Evolutionary conservation across 2,113 vertebrate species (phyloP), one percentile per base, ranked within the genome.

Genomic region (Dicaeum eximium): DNA sequence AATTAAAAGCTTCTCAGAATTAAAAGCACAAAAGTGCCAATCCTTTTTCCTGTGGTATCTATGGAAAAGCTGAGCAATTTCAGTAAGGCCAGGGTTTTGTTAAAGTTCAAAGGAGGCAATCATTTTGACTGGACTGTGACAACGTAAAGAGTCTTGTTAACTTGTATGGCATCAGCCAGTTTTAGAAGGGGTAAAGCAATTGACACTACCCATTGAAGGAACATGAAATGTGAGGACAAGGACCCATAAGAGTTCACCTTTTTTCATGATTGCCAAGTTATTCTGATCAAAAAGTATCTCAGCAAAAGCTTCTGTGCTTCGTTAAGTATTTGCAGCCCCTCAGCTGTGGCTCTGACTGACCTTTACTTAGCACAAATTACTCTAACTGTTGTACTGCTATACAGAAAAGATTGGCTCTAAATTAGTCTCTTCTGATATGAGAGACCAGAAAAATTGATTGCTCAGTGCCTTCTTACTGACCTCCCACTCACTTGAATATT

Each of bases 61-160:
- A 21, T 47, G n/a, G 47, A 56, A 93, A 88, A 91, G n/a, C 27
- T 48, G 72, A 82, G 74, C 78, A 87, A 87, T 94, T 87, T 90
- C 78, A 69, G 45, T 35, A 44, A 79, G 61, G 65, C 57, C 57
- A 91, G 53, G 61, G 21, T 53, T 86, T 71, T 87, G 38, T 37
- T 45, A 81, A 64, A 40, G 91, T 94, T 96, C 92, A 92, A 88
- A 89, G 69, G 45, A 79, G 22, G n/a, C 78, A 91, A 87, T 96
- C 5, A 4, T 79, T 92, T 92, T 75, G 83, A 75, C 83, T 64
- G 73, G 48, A 67, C 48, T 75, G 57, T 80, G 93, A 88, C 62
- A 66, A 60, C 51, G 25, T 64, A 56, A 73, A 80, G 47, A 78
- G 54, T 50, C 28, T 78, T 69, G 33, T 82, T 82, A 89, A 91